Conservation (phyloP, 2,888 invertebrate genomes). For the Ectemnius cavifrons region DNA sequence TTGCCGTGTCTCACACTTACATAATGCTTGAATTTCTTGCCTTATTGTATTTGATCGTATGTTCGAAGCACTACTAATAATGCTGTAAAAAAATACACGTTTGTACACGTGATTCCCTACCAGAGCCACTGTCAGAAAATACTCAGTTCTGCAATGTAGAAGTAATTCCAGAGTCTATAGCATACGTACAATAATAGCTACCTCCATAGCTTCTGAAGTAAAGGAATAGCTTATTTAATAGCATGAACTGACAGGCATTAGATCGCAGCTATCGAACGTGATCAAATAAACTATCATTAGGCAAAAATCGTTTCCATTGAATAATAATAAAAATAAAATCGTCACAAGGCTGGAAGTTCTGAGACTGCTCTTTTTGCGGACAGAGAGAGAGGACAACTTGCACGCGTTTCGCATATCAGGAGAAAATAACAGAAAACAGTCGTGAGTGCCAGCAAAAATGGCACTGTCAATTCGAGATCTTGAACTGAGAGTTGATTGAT, state of each 20-base stretch:
- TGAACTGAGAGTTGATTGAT: slow-evolving; percentile 76
- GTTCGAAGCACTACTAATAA: slow-evolving; percentile 50
- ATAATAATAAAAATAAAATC: slow-evolving; percentile 64
- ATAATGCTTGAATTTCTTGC: slow-evolving; percentile 65
- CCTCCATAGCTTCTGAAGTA: too few species aligned
- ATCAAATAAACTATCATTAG: slow-evolving; percentile 65
- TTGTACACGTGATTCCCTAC: slow-evolving; percentile 15
- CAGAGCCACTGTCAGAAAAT: too few species aligned
- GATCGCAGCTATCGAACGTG: slow-evolving; percentile 58
- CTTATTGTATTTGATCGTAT: slow-evolving; percentile 70
- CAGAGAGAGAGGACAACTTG: slow-evolving; percentile 70
- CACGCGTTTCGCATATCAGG: slow-evolving; percentile 67
- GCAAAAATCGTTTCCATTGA: slow-evolving; percentile 60
- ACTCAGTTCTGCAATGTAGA: too few species aligned
- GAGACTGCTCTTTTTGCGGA: slow-evolving; percentile 70
- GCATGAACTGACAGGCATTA: too few species aligned
- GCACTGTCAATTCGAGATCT: slow-evolving; percentile 63
- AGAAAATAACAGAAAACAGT: slow-evolving; percentile 64
- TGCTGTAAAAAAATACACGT: slow-evolving; percentile 15
- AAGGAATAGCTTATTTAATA: too few species aligned
- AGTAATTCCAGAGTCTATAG: too few species aligned
- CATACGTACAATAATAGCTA: too few species aligned
- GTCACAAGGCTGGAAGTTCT: slow-evolving; percentile 77
- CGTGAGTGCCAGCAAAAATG: slow-evolving; percentile 52
- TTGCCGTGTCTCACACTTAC: slow-evolving; percentile 61